These are phyloP conservation scores for Colletes latitarsis DNA, from an alignment of 1,140 invertebrate species.

Conservation along the genomic window DNA sequence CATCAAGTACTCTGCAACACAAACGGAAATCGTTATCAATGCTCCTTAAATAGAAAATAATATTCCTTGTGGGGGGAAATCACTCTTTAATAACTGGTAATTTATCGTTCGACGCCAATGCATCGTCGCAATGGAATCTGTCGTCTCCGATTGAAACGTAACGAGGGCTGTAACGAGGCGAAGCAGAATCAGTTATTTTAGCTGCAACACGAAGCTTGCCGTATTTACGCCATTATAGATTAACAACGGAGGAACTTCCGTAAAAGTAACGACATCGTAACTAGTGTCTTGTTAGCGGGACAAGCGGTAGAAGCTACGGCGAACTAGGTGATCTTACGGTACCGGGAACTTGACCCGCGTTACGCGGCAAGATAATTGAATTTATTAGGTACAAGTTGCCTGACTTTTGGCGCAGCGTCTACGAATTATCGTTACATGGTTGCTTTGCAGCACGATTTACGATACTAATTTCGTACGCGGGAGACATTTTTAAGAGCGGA, in stretches of 20 bases:
- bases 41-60: neutral
- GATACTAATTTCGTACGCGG: neutral
- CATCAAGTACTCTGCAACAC: slow-evolving; percentile 82
- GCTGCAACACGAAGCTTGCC: slow-evolving; percentile 2
- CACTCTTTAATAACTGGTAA: too few relatives aligned
- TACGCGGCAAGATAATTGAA: slow-evolving; percentile 66
- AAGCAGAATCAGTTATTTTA: slow-evolving; percentile 28
- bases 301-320: slow-evolving; percentile 56
- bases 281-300: slow-evolving; percentile 69
- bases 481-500: neutral
- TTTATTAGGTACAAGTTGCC: slow-evolving; percentile 63
- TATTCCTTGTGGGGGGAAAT: too few relatives aligned
- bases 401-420: slow-evolving; percentile 7
- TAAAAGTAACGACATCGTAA: slow-evolving; percentile 63
- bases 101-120: too few relatives aligned
- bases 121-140: neutral
- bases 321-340: slow-evolving; percentile 55
- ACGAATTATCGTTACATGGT: slow-evolving; percentile 29
- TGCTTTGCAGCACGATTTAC: neutral
- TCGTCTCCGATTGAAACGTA: slow-evolving; percentile 21
- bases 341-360: slow-evolving; percentile 64
- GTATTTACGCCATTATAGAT: slow-evolving; percentile 36
- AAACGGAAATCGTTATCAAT: slow-evolving; percentile 51
- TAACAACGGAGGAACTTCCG: slow-evolving; percentile 41
- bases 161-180: slow-evolving; percentile 17